These are phyloP conservation scores for Progne subis DNA, from an alignment of 2,113 vertebrate species.

Conservation along the genomic window DNA sequence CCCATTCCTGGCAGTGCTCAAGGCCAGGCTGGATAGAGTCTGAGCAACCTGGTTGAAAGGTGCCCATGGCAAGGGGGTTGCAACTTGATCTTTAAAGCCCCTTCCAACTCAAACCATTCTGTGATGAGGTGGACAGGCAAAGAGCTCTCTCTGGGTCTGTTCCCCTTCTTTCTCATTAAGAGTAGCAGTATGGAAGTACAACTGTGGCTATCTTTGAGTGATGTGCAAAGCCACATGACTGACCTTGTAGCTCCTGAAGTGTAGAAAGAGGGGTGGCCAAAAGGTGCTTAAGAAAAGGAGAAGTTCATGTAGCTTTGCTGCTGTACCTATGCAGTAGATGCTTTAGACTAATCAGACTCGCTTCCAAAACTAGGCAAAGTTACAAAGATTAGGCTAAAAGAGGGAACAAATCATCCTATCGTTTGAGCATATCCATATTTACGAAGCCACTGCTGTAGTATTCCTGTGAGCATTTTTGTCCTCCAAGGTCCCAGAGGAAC, in stretches of 20 bases:
- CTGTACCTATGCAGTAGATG: neutral
- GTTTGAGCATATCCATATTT: neutral
- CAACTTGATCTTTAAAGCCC: neutral
- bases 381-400: neutral
- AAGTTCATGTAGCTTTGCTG: neutral
- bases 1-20: neutral
- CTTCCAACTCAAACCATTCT: neutral
- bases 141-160: neutral
- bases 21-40: neutral
- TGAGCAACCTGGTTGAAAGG: neutral
- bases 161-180: neutral
- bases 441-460: rapidly evolving
- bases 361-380: neutral
- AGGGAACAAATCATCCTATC: neutral
- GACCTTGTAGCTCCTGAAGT: neutral
- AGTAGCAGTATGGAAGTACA: neutral
- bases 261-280: neutral
- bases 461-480: neutral
- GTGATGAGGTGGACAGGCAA: neutral
- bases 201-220: rapidly evolving
- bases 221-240: rapidly evolving
- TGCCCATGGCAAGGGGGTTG: neutral
- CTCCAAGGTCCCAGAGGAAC: neutral
- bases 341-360: neutral
- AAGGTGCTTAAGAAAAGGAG: neutral